These are phyloP conservation scores for Xyrauchen texanus DNA, from an alignment of 2,113 vertebrate species.

Conservation along the genomic window DNA sequence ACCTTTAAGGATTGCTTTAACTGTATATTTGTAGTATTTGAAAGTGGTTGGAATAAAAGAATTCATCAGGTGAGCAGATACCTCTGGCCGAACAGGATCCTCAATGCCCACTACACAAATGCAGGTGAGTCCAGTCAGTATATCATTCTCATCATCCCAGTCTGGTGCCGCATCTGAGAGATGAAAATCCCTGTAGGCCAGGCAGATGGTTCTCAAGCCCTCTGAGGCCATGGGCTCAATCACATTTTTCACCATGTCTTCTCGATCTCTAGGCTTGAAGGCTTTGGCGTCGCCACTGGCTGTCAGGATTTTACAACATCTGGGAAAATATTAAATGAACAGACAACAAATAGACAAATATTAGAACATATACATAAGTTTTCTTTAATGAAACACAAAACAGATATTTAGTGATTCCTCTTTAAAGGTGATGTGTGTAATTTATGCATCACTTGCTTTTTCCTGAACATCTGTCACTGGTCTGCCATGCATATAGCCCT, in stretches of 20 bases:
- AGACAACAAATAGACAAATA: too few species aligned
- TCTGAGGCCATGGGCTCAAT: constrained; percentile 97
- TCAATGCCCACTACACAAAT: constrained; percentile 95
- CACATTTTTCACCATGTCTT: constrained; percentile 87
- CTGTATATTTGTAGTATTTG: not conserved
- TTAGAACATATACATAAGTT: too few species aligned
- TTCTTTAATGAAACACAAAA: too few species aligned
- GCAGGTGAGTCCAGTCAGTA: constrained; percentile 89
- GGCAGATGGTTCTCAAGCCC: constrained; percentile 93
- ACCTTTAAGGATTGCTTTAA: not conserved
- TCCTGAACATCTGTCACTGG: too few species aligned
- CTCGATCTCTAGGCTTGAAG: constrained; percentile 86
- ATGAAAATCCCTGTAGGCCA: constrained; percentile 92
- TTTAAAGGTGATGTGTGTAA: too few species aligned
- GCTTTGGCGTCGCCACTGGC: constrained; percentile 82
- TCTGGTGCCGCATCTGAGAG: constrained; percentile 84
- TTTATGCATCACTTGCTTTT: too few species aligned
- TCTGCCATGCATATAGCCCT: too few species aligned
- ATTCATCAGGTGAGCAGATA: constrained; percentile 54
- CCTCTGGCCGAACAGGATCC: constrained; percentile 96
- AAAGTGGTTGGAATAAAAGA: not conserved
- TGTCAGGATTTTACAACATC: constrained; percentile 90
- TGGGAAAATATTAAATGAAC: constrained; percentile 59
- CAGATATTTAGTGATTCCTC: too few species aligned
- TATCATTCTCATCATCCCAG: constrained; percentile 91